Conservation (phyloP, 2,888 invertebrate genomes). For the Parthenolecanium corni region DNA sequence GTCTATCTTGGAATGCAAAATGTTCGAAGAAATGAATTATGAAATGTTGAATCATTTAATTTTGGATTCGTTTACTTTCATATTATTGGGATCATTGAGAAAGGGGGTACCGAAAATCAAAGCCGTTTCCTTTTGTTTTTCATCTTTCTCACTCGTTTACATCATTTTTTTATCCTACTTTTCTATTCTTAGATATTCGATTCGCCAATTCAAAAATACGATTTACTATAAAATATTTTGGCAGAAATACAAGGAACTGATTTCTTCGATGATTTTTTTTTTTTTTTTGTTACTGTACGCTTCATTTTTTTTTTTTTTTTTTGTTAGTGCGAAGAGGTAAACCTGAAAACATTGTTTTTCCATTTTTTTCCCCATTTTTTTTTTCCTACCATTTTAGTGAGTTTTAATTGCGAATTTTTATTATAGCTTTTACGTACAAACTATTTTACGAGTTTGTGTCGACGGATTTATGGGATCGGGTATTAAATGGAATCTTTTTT, state of each 20-base stretch:
- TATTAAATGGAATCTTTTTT: background rate
- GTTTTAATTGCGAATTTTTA: background rate
- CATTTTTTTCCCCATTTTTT: background rate
- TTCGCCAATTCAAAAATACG: constrained; percentile 6
- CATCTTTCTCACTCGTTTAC: background rate
- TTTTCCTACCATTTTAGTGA: background rate
- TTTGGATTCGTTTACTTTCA: background rate
- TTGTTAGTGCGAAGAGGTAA: background rate
- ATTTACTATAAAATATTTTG: constrained; percentile 11
- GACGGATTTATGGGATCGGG: too few relatives aligned
- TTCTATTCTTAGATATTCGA: constrained; percentile 15
- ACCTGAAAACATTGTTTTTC: background rate
- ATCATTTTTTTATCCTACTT: background rate
- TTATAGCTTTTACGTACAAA: too few relatives aligned
- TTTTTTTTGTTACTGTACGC: too few relatives aligned
- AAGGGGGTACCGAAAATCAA: constrained; percentile 7
- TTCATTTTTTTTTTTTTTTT: too few relatives aligned
- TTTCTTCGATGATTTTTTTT: constrained; percentile 4
- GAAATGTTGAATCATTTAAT: background rate
- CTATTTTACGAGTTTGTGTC: too few relatives aligned
- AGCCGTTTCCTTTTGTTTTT: background rate
- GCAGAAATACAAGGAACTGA: constrained; percentile 3
- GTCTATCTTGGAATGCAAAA: too few relatives aligned
- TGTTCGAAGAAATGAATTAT: background rate
- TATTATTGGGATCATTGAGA: background rate